These are phyloP conservation scores for Anthophora plumipes DNA, from an alignment of 2,888 invertebrate genomes.

Conservation along the genomic window DNA sequence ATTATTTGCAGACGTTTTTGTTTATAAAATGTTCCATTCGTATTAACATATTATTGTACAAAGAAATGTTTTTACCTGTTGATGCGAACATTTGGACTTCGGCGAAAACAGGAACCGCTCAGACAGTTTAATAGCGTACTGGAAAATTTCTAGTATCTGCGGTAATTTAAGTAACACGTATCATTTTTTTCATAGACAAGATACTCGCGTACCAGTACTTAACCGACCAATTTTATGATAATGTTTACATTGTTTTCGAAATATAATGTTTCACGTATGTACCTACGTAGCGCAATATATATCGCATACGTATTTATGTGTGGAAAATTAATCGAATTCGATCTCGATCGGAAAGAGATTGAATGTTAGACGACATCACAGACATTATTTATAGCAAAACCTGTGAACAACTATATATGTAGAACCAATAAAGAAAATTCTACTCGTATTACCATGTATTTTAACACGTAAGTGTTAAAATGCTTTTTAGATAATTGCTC, in stretches of 20 bases:
- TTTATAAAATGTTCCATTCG: neutral
- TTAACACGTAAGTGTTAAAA: constrained; percentile 7
- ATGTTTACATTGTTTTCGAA: constrained; percentile 25
- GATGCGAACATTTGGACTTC: constrained; percentile 43
- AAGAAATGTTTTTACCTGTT: constrained; percentile 52
- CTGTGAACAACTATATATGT: neutral
- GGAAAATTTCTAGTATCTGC: constrained; percentile 23
- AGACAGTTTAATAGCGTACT: neutral
- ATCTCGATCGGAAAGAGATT: constrained; percentile 16
- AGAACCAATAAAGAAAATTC: neutral
- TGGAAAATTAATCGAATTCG: constrained; percentile 20
- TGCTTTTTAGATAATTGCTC: neutral
- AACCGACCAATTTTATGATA: constrained; percentile 30
- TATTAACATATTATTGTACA: neutral
- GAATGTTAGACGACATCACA: neutral
- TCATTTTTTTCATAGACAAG: neutral
- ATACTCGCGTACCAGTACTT: neutral
- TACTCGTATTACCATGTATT: neutral
- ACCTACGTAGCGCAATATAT: neutral
- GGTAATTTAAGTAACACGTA: constrained; percentile 21
- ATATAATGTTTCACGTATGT: neutral
- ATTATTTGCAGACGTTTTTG: neutral
- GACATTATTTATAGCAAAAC: neutral
- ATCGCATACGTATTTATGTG: neutral
- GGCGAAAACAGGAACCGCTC: neutral